Conservation (phyloP, 1,140 invertebrate species). For the Zaprionus taronus region DNA sequence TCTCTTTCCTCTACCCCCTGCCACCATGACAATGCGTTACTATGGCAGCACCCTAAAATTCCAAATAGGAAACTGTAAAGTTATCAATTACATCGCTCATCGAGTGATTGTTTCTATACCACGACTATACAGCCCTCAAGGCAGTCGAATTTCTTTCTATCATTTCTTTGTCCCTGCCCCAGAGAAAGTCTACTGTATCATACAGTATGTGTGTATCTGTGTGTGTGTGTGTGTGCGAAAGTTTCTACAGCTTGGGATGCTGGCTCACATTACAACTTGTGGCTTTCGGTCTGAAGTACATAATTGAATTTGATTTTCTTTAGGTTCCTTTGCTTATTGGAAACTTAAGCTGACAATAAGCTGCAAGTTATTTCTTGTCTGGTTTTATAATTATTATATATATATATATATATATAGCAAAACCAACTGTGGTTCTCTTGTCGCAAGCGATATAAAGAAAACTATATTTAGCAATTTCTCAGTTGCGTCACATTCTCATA, state of each 20-base stretch:
- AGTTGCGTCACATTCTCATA: neutral
- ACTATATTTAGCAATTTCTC: too few species aligned
- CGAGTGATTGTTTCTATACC: slow-evolving; percentile 51
- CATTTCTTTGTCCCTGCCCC: neutral
- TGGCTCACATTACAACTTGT: slow-evolving; percentile 33
- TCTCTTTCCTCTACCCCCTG: too few species aligned
- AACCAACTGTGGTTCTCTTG: too few species aligned
- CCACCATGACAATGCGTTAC: slow-evolving; percentile 22
- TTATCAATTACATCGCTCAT: slow-evolving; percentile 65
- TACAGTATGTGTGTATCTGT: slow-evolving; percentile 7
- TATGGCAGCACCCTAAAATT: slow-evolving; percentile 19
- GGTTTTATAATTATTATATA: neutral
- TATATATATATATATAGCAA: neutral
- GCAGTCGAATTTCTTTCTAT: slow-evolving; percentile 3
- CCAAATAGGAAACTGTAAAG: slow-evolving; percentile 59
- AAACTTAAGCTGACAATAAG: neutral
- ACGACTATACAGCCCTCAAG: neutral
- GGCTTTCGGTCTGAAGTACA: neutral
- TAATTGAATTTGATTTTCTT: slow-evolving; percentile 32
- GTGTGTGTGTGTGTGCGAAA: neutral
- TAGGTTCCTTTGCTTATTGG: neutral
- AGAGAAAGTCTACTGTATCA: neutral
- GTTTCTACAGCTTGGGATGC: slow-evolving; percentile 9
- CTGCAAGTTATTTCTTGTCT: neutral
- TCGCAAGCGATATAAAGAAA: too few species aligned